Evolutionary conservation across 2,888 invertebrate genomes (phyloP).

Genomic region (Galerucella pusilla): DNA sequence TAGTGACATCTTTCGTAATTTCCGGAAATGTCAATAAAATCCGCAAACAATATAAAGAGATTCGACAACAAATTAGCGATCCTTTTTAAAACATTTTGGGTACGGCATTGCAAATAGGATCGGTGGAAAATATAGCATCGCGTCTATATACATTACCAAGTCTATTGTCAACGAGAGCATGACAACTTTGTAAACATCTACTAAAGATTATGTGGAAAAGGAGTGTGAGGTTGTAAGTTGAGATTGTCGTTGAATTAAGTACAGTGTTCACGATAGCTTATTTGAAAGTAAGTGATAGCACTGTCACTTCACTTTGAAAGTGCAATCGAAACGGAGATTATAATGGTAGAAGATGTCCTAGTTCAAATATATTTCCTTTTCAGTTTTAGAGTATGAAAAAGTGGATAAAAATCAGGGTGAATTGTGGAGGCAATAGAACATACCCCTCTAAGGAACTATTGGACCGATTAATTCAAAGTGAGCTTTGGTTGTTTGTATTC

Average conservation of each 20-base stretch:
- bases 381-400: not conserved
- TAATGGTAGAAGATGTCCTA: not conserved
- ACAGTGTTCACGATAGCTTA: not conserved
- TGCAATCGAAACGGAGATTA: not conserved
- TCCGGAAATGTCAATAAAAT: too few relatives aligned
- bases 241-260: not conserved
- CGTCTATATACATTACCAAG: constrained; percentile 32
- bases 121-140: constrained; percentile 19
- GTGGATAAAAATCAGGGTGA: too few relatives aligned
- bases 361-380: not conserved
- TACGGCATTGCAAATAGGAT: not conserved
- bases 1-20: too few relatives aligned
- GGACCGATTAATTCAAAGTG: too few relatives aligned
- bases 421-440: too few relatives aligned
- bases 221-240: not conserved
- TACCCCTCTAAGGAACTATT: too few relatives aligned
- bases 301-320: not conserved
- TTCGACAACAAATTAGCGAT: not conserved
- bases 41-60: too few relatives aligned
- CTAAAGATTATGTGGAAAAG: constrained; percentile 29
- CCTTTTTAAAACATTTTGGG: not conserved
- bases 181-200: constrained; percentile 32
- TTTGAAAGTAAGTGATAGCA: constrained; percentile 8
- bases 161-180: constrained; percentile 28
- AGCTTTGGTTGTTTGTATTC: too few relatives aligned